Evolutionary conservation across 2,888 invertebrate genomes (phyloP), one percentile per base, ranked within the genome.

Genomic region (Lithophane semibrunnea): DNA sequence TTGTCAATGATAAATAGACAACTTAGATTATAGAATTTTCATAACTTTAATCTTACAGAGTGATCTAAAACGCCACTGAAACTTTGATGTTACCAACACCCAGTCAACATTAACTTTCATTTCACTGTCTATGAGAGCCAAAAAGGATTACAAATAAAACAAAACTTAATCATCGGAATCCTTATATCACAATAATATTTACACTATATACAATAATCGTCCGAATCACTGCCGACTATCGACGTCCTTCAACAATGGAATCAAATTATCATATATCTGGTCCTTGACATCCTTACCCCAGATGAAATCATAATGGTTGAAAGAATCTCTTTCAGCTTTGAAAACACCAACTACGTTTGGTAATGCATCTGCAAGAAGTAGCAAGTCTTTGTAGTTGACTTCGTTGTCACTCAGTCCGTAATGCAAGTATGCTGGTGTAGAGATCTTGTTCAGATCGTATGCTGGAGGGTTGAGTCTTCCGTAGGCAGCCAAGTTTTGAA

Each of bases 281-380:
- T 82, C 80, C 56, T 70, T 91, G 0, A 84, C 92, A 66, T 92
- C 90, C 0, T 54, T 76, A 0, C 88, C 91, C 94, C 94, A 94
- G 12, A 79, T 79, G 44, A 79, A 79, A 29, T 79, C 79, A 8
- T 52, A 83, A 64, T 79, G 79, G 37, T 91, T 91, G 58, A 94
- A 94, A 0, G 77, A 78, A 0, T 85, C 79, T 13, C 92, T 86
- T 0, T 78, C 81, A 3, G 87, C 86, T 75, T 85, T 75, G 37
- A 82, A 78, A 0, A 87, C 60, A 3, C 78, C 83, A 0, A 87
- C 72, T 0, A 90, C 86, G 67, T 93, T 93, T 0, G 91, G 90
- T 9, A 94, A 58, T 0, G 4, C 63, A 0, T 79, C 71, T 37
- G 88, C 88, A 21, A 94, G 82, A 4, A 81, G 72, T 2, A 84